Percentiles rank a stretch among this genome's conserved stretches.
These are phyloP conservation scores for Diphyllodes magnificus DNA, from an alignment of 2,113 vertebrate species.

Conservation along the genomic window DNA sequence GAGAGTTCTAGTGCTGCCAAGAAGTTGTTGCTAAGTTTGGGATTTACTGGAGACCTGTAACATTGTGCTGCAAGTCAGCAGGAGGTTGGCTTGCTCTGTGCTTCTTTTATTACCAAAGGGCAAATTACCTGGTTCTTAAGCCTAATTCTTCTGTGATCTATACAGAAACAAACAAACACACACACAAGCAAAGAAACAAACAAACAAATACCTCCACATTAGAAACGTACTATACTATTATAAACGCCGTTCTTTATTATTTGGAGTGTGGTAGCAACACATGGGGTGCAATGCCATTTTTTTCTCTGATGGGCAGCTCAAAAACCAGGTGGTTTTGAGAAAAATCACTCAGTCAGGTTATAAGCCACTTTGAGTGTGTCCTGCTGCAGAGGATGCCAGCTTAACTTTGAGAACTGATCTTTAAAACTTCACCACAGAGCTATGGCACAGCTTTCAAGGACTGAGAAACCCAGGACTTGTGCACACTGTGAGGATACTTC, in stretches of 20 bases:
- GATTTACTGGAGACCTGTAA: not conserved
- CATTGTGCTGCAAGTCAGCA: not conserved
- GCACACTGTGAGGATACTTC: not conserved
- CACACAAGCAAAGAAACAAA: not conserved
- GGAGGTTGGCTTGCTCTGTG: not conserved
- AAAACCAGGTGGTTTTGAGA: not conserved
- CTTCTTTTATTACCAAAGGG: not conserved
- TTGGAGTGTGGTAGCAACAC: not conserved
- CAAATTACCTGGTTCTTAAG: not conserved
- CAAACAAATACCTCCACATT: no score
- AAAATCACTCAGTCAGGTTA: not conserved
- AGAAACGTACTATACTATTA: not conserved
- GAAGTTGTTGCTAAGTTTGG: not conserved
- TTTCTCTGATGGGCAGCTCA: not conserved
- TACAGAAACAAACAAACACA: not conserved
- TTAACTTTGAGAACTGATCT: not conserved
- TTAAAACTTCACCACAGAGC: not conserved
- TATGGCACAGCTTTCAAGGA: not conserved
- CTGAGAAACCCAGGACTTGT: not conserved
- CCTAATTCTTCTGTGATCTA: not conserved
- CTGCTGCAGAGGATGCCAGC: not conserved
- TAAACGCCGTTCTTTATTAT: not conserved
- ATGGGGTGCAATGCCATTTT: not conserved
- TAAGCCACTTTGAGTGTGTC: not conserved
- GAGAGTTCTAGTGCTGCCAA: not conserved